A percentile compares a stretch with the other conserved stretches of the same genome.
Evolutionary conservation across 2,113 vertebrate species (phyloP).

Genomic region (Actenoides lindsayi): DNA sequence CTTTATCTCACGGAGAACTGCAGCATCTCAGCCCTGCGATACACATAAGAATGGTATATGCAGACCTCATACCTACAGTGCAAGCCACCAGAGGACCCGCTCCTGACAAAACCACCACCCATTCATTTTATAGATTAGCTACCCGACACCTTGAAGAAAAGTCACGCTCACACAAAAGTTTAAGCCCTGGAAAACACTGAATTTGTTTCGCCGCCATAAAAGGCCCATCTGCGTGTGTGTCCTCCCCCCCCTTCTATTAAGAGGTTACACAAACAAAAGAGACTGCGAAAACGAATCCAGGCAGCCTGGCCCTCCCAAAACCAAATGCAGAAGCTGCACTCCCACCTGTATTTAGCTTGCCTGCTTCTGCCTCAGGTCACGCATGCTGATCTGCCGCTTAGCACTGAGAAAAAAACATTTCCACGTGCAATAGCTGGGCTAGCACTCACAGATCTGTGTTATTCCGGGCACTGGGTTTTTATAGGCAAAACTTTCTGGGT

Average conservation of each 20-base stretch:
- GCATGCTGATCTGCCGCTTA: neutral
- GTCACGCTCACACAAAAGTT: neutral
- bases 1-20: constrained; percentile 78
- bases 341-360: neutral
- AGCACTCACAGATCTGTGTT: neutral
- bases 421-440: neutral
- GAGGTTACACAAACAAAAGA: neutral
- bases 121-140: constrained; percentile 41
- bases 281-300: neutral
- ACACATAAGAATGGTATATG: constrained; percentile 39
- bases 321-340: neutral
- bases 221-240: neutral
- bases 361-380: neutral
- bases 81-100: constrained; percentile 24
- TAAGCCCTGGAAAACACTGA: neutral
- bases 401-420: neutral
- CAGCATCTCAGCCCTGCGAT: constrained; percentile 65
- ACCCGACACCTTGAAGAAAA: neutral
- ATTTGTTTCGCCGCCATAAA: neutral
- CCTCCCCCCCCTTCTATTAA: neutral
- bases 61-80: constrained; percentile 55
- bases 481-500: neutral
- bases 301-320: neutral
- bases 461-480: neutral
- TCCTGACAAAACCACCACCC: constrained; percentile 50